These are phyloP conservation scores for Bungarus multicinctus DNA, from an alignment of 2,113 vertebrate species.

Conservation along the genomic window DNA sequence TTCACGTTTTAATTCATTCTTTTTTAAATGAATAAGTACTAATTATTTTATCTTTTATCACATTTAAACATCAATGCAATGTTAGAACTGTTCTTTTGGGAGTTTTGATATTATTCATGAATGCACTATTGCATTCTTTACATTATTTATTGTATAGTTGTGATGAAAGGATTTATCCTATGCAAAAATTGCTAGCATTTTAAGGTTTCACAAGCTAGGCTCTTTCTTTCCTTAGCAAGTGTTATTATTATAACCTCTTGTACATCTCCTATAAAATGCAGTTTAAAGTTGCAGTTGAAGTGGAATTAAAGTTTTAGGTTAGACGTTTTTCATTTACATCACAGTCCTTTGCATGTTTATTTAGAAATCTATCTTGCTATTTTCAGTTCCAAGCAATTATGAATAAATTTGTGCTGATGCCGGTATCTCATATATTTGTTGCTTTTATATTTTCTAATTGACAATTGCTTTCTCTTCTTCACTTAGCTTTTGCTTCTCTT, in stretches of 20 bases:
- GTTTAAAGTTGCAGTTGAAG: background rate
- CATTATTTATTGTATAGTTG: background rate
- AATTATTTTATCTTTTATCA: background rate
- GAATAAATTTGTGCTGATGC: background rate
- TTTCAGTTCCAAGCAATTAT: background rate
- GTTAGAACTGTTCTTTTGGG: background rate
- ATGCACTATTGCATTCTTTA: background rate
- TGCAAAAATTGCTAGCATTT: background rate
- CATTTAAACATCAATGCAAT: background rate
- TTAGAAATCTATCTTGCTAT: background rate
- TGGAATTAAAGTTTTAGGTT: background rate
- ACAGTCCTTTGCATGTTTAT: background rate
- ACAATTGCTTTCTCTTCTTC: background rate
- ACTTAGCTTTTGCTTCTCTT: background rate
- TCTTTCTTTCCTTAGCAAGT: background rate
- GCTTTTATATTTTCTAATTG: background rate
- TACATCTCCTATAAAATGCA: background rate
- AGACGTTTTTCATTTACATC: background rate
- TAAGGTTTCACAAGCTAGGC: background rate
- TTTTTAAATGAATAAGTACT: background rate
- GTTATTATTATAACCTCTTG: background rate
- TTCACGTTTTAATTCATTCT: background rate
- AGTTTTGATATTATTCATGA: background rate
- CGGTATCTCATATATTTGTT: background rate
- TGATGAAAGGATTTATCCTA: background rate